Conservation (phyloP, 2,113 vertebrate genomes). For the Oenanthe oenanthe region DNA sequence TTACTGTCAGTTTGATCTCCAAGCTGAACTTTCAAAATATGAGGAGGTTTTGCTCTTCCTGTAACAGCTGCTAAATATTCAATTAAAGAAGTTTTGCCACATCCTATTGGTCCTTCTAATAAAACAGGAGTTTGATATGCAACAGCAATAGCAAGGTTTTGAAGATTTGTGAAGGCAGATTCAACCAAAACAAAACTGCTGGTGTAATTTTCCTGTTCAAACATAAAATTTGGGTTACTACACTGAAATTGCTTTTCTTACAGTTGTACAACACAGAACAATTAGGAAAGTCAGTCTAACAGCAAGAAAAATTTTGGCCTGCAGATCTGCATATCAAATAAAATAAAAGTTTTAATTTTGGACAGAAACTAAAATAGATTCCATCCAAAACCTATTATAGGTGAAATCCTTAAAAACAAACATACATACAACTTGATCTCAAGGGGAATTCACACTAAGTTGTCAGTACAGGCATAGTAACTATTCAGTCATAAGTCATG, state of each 20-base stretch:
- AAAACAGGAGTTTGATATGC: slow-evolving; percentile 88
- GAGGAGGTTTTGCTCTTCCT: slow-evolving; percentile 84
- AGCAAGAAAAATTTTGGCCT: background rate
- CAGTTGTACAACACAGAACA: background rate
- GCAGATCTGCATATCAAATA: background rate
- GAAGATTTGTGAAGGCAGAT: slow-evolving; percentile 87
- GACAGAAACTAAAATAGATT: background rate
- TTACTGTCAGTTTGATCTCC: slow-evolving; percentile 99
- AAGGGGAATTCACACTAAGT: background rate
- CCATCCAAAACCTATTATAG: background rate
- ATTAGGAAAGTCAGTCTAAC: background rate
- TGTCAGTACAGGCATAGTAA: background rate
- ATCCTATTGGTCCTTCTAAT: slow-evolving; percentile 95
- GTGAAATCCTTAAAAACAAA: background rate
- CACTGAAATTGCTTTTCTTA: background rate
- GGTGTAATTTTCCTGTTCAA: slow-evolving; percentile 47
- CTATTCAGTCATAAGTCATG: background rate
- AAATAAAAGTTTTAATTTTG: background rate
- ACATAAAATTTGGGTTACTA: background rate
- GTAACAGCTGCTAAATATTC: slow-evolving; percentile 88
- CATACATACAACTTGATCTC: background rate
- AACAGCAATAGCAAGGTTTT: slow-evolving; percentile 89
- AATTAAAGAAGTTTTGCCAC: slow-evolving; percentile 92
- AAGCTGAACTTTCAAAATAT: slow-evolving; percentile 94
- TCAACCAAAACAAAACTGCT: slow-evolving; percentile 85